Evolutionary conservation across 2,113 vertebrate genomes (phyloP).

Genomic region (Solea senegalensis): DNA sequence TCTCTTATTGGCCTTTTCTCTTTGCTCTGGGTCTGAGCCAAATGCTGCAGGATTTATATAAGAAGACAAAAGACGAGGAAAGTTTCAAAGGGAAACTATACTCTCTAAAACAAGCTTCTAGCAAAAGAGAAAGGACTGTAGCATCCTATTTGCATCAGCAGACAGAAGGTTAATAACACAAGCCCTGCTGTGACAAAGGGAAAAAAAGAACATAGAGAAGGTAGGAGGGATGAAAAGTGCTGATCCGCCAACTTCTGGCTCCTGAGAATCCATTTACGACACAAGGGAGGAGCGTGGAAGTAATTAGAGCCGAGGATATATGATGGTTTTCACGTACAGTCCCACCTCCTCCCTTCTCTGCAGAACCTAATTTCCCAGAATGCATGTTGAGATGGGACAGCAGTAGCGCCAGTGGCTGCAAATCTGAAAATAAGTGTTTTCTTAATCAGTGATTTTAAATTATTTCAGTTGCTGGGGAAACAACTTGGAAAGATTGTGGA

Average conservation of each 20-base stretch:
- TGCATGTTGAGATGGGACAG: conserved; percentile 24
- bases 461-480: background rate
- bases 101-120: conserved; percentile 46
- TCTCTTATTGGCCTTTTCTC: background rate
- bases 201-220: conserved; percentile 58
- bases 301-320: conserved; percentile 72
- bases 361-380: conserved; percentile 59
- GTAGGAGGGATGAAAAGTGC: conserved; percentile 73
- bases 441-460: conserved; percentile 19
- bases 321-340: conserved; percentile 57
- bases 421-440: conserved; percentile 11
- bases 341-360: conserved; percentile 43
- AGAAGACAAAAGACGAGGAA: conserved; percentile 34
- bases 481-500: background rate
- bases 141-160: conserved; percentile 75
- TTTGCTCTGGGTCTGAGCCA: conserved; percentile 9
- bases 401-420: conserved; percentile 12
- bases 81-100: conserved; percentile 55
- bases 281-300: conserved; percentile 63
- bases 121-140: conserved; percentile 34
- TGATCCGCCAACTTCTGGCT: conserved; percentile 72
- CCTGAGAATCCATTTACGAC: conserved; percentile 70
- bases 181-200: conserved; percentile 72
- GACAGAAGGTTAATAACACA: conserved; percentile 82
- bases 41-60: conserved; percentile 50